These are phyloP conservation scores for Streptopelia turtur DNA, from an alignment of 2,797 vertebrate species.

Conservation along the genomic window DNA sequence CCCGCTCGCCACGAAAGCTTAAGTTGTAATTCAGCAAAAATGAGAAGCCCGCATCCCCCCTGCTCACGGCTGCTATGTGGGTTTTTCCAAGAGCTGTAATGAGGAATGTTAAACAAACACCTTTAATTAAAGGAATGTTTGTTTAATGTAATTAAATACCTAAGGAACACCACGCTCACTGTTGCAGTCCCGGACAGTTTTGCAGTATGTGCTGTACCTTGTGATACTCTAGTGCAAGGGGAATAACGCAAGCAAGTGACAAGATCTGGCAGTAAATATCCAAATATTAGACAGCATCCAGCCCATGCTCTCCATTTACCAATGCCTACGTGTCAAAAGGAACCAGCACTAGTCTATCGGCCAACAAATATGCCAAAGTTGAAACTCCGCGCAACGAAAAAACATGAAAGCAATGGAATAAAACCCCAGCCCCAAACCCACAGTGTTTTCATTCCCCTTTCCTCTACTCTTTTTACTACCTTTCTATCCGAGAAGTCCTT, in stretches of 20 bases:
- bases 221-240: background rate
- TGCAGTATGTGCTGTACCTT: background rate
- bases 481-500: background rate
- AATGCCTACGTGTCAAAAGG: constrained; percentile 43
- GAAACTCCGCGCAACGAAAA: background rate
- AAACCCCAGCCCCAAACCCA: background rate
- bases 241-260: constrained; percentile 7
- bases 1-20: constrained; percentile 10
- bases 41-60: constrained; percentile 2
- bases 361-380: background rate
- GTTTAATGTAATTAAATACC: constrained; percentile 69
- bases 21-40: constrained; percentile 4
- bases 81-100: constrained; percentile 63
- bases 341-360: background rate
- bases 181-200: background rate
- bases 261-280: background rate
- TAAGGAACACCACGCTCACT: constrained; percentile 21
- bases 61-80: constrained; percentile 27
- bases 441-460: background rate
- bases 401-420: background rate
- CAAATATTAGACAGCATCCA: constrained; percentile 27
- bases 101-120: constrained; percentile 69
- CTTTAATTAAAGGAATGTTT: constrained; percentile 73
- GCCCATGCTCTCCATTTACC: background rate
- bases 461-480: background rate